Evolutionary conservation across 2,113 vertebrate species (phyloP).

Genomic region (Arizona elegans): DNA sequence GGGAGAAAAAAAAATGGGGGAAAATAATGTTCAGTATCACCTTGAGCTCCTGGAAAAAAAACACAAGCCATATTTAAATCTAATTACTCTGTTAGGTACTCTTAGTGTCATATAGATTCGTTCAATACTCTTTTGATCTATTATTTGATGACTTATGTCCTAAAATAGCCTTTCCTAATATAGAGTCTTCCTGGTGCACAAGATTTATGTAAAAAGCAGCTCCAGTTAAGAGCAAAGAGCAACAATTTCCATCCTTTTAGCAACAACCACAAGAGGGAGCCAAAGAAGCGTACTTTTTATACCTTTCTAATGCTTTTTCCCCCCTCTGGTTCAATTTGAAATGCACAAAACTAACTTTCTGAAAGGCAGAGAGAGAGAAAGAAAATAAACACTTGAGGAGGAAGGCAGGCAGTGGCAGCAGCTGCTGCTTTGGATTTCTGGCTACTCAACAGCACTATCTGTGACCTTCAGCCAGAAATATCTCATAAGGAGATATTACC

Average conservation of each 20-base stretch:
- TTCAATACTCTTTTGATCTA: background rate
- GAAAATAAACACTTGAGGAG: background rate
- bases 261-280: background rate
- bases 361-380: background rate
- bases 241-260: background rate
- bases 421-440: background rate
- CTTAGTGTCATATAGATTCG: background rate
- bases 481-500: background rate
- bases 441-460: background rate
- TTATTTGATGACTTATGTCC: background rate
- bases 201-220: background rate
- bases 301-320: background rate
- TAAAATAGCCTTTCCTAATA: background rate
- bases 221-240: background rate
- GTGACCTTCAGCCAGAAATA: constrained; percentile 15
- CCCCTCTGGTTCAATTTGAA: background rate
- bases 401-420: background rate
- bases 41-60: background rate
- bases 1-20: background rate
- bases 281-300: background rate
- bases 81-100: background rate
- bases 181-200: background rate
- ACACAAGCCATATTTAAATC: background rate
- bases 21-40: background rate
- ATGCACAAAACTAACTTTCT: background rate